Base-by-base conservation (phyloP, 2,113 vertebrate species). In the Embiotoca jacksoni region DNA sequence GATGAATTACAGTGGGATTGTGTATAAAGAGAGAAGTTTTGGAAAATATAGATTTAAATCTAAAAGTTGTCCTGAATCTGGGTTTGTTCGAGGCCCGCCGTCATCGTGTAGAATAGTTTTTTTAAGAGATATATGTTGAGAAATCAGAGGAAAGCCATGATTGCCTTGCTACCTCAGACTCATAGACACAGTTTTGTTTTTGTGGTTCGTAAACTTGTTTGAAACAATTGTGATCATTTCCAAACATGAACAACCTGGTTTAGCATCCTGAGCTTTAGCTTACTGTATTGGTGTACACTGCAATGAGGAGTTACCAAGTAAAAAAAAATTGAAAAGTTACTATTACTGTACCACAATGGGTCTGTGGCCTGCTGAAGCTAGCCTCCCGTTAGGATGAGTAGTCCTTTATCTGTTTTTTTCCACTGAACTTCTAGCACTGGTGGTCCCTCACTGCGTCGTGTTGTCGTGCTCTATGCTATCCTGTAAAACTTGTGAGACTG, bases 161-260 rank as follows among this genome's bases (percentile, higher is more conserved):
- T 96, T 96, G 95, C 96, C 96, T 98, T 97, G 97, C 98, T 99
- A 99, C 98, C 98, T 99, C 98, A 98, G 95, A 94, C 90, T 94
- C 93, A 86, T 87, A 87, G 91, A 95, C 95, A 94, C 94, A 84
- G 92, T 91, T 94, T 93, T 93, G 75, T 93, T 96, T 85, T 88
- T 86, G 89, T 95, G 92, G 92, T 93, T 94, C 92, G 92, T 93
- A 93, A 94, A 92, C 93, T 93, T 76, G 82, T 88, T 75, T 74
- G 36, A 77, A 83, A 72, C 92, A 92, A 7, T 87, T 60, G 84
- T 83, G 82, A 74, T 87, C 78, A 72, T 77, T 86, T 92, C 90
- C 90, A 91, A 80, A 92, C 72, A 88, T 63, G 65, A 80, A 67
- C 78, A 84, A 54, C 82, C 77, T 63, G 84, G 85, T 86, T 81